Percentiles rank a stretch among this genome's conserved stretches.
Conservation (phyloP, 2,888 invertebrate genomes). For the Hybos culiciformis region DNA sequence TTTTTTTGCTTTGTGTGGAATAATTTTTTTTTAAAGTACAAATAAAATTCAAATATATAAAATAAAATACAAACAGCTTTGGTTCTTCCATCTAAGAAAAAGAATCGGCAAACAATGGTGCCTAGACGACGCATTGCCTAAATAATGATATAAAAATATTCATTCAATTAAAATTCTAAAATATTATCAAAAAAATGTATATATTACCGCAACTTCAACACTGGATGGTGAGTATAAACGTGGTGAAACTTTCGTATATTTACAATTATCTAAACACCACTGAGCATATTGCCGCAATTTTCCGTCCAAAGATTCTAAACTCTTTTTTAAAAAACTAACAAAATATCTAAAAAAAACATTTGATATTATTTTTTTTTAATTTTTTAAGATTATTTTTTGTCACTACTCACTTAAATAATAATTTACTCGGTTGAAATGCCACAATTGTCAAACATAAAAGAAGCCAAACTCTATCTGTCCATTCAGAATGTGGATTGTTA, state of each 20-base stretch:
- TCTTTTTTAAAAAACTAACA: slow-evolving; percentile 59
- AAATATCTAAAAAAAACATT: slow-evolving; percentile 47
- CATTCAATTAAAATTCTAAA: not conserved
- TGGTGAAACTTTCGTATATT: slow-evolving; percentile 69
- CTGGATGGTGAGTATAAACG: slow-evolving; percentile 78
- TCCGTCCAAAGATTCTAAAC: slow-evolving; percentile 47
- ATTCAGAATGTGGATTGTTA: slow-evolving; percentile 73
- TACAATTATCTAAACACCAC: slow-evolving; percentile 88
- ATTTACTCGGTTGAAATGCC: slow-evolving; percentile 66
- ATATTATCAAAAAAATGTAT: not conserved
- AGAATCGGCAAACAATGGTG: slow-evolving; percentile 85
- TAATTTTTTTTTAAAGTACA: no score
- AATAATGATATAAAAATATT: slow-evolving; percentile 15
- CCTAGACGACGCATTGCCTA: slow-evolving; percentile 82
- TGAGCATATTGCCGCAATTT: slow-evolving; percentile 73
- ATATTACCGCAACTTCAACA: slow-evolving; percentile 73
- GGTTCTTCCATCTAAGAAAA: slow-evolving; percentile 87
- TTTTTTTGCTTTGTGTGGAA: no score
- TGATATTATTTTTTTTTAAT: slow-evolving; percentile 23
- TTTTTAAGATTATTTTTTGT: not conserved
- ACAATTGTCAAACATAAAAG: slow-evolving; percentile 79
- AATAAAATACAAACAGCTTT: no score
- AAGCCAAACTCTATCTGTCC: slow-evolving; percentile 77
- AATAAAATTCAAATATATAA: no score
- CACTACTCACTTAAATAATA: slow-evolving; percentile 26